Percentiles rank a stretch among this genome's conserved stretches.
These are phyloP conservation scores for Smutsia temminckii DNA, from an alignment of 2,797 vertebrate genomes.

Conservation along the genomic window DNA sequence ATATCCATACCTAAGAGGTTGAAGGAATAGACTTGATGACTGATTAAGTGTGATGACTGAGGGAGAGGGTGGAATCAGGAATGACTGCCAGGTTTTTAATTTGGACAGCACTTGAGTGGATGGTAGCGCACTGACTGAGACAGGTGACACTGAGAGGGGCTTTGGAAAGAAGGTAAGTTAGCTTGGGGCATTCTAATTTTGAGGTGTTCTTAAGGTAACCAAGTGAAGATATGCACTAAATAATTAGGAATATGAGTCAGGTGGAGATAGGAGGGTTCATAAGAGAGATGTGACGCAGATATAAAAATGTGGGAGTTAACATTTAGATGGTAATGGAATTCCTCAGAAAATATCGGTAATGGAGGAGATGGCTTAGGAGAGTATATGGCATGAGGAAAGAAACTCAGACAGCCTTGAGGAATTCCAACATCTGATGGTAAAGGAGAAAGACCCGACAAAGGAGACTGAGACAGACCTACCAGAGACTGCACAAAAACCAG, in stretches of 20 bases:
- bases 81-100: neutral
- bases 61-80: neutral
- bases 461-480: neutral
- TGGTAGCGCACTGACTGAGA: neutral
- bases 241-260: neutral
- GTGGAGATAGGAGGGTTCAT: neutral
- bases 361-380: neutral
- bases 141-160: neutral
- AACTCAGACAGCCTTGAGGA: neutral
- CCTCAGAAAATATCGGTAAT: neutral
- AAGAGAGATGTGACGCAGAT: neutral
- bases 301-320: neutral
- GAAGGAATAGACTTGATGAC: neutral
- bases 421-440: neutral
- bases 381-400: neutral
- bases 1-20: neutral
- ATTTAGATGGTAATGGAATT: neutral
- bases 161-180: neutral
- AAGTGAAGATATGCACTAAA: neutral
- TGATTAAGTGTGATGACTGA: neutral
- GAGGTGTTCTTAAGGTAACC: neutral
- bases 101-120: neutral
- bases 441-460: neutral
- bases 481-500: neutral
- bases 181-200: conserved; percentile 12